Percentiles rank a stretch among this genome's conserved stretches.
Evolutionary conservation across 2,888 invertebrate genomes (phyloP).

Genomic region (Lumbricus terrestris): DNA sequence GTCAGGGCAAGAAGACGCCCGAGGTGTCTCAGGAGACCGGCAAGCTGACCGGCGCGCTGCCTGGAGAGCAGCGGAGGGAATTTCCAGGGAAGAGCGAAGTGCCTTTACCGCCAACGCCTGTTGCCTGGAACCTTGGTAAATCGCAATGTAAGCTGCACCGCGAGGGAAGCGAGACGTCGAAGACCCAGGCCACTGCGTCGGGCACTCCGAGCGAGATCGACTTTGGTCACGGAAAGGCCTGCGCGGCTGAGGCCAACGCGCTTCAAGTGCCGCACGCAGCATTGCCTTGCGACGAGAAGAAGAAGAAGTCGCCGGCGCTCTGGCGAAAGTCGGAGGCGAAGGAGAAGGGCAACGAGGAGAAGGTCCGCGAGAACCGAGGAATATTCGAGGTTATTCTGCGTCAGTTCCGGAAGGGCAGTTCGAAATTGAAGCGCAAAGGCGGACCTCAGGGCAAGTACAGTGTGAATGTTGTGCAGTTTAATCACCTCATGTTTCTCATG

Average conservation of each 20-base stretch:
- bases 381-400: slow-evolving; percentile 36
- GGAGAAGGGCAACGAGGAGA: slow-evolving; percentile 21
- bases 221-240: background rate
- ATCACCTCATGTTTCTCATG: background rate
- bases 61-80: background rate
- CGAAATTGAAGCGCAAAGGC: slow-evolving; percentile 32
- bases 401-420: slow-evolving; percentile 32
- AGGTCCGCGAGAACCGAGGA: slow-evolving; percentile 27
- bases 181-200: slow-evolving; percentile 9
- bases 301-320: slow-evolving; percentile 29
- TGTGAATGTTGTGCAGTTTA: background rate
- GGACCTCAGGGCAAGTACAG: background rate
- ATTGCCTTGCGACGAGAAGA: background rate
- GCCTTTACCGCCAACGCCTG: slow-evolving; percentile 11
- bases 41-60: background rate
- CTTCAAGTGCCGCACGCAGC: background rate
- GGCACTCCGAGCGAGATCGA: slow-evolving; percentile 12
- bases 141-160: background rate
- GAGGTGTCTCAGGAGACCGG: background rate
- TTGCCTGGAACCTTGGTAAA: background rate
- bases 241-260: background rate
- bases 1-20: slow-evolving; percentile 25
- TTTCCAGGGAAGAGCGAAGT: slow-evolving; percentile 16
- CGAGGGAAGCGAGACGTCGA: background rate
- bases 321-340: slow-evolving; percentile 26